Evolutionary conservation across 2,797 vertebrate genomes (phyloP).

Genomic region (Arrhamphus sclerolepis): DNA sequence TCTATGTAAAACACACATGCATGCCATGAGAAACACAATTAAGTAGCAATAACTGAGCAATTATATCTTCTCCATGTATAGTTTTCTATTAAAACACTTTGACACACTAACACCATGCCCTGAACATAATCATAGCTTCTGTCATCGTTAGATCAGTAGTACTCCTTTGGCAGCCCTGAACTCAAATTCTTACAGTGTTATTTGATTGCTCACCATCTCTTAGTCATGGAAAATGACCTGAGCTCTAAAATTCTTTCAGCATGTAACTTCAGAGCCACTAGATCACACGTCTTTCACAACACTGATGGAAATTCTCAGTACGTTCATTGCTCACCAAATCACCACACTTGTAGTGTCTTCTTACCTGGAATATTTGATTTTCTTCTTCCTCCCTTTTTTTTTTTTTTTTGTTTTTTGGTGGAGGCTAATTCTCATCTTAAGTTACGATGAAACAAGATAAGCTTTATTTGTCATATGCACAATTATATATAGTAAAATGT

Average conservation of each 20-base stretch:
- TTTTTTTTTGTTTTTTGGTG: too few species aligned
- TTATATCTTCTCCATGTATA: conserved; percentile 50
- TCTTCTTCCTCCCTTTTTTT: too few species aligned
- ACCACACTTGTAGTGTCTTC: too few species aligned
- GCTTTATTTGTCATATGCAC: too few species aligned
- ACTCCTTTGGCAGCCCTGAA: neutral
- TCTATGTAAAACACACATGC: conserved; percentile 23
- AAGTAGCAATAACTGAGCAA: conserved; percentile 53
- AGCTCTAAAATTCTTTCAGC: conserved; percentile 35
- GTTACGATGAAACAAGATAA: too few species aligned
- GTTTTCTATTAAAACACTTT: conserved; percentile 35
- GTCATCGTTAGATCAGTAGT: conserved; percentile 43
- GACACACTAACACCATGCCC: conserved; percentile 32
- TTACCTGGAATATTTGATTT: too few species aligned
- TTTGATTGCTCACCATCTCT: conserved; percentile 42
- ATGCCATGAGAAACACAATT: conserved; percentile 57
- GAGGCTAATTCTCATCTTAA: too few species aligned
- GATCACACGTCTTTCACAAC: conserved; percentile 26
- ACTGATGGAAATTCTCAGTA: neutral
- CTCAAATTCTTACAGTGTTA: conserved; percentile 35
- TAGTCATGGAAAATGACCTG: conserved; percentile 61
- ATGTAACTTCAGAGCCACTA: conserved; percentile 21
- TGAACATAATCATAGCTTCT: conserved; percentile 43
- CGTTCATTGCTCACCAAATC: too few species aligned
- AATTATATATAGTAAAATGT: too few species aligned